A percentile compares a stretch with the other conserved stretches of the same genome.
These are phyloP conservation scores for Fragum sueziense DNA, from an alignment of 2,888 invertebrate species.

Conservation along the genomic window DNA sequence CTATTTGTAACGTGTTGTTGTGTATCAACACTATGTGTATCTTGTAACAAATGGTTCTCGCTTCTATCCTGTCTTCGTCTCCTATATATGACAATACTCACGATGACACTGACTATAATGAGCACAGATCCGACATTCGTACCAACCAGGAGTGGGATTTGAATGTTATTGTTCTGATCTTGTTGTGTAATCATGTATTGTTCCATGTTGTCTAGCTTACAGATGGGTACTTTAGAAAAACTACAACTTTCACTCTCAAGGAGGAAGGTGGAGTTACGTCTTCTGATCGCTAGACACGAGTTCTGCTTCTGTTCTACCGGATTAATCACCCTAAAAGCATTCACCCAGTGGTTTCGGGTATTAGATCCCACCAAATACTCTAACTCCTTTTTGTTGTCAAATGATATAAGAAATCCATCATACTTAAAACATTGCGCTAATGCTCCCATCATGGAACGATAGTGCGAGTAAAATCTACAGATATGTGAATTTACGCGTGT, in stretches of 20 bases:
- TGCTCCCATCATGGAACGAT: not conserved
- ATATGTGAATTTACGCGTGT: not conserved
- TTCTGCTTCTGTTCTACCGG: not conserved
- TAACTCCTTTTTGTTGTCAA: not conserved
- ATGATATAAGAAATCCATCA: not conserved
- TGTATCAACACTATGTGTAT: not conserved
- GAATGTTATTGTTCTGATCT: not conserved
- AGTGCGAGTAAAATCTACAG: not conserved
- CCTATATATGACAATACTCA: not conserved
- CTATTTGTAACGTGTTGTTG: not conserved
- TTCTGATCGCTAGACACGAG: not conserved
- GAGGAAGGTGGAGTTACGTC: not conserved
- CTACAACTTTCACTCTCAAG: not conserved
- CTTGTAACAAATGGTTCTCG: not conserved
- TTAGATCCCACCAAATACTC: not conserved
- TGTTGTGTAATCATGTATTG: not conserved
- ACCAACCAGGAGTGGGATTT: not conserved
- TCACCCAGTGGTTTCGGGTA: not conserved
- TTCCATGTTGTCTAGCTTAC: not conserved
- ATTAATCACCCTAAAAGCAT: not conserved
- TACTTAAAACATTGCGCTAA: not conserved
- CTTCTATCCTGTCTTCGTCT: not conserved
- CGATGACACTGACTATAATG: not conserved
- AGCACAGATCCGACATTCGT: not conserved
- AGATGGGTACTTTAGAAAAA: not conserved